Percentiles rank a stretch among this genome's conserved stretches.
Evolutionary conservation across 2,113 vertebrate species (phyloP).

Genomic region (Varanus salvator): DNA sequence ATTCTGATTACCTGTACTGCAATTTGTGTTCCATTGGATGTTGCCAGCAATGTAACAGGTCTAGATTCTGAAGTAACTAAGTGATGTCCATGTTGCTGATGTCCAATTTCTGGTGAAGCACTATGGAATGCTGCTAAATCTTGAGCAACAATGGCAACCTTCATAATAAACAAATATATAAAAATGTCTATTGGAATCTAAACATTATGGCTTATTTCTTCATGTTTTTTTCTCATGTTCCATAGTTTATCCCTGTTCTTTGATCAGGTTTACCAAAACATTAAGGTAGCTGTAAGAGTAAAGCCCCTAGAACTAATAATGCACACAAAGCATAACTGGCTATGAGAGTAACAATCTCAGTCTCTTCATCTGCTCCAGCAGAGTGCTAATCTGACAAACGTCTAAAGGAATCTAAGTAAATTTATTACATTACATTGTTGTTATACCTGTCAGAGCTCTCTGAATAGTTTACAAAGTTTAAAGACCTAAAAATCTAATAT

Average conservation of each 20-base stretch:
- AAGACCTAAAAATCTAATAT: no score
- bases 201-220: neutral
- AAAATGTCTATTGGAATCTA: neutral
- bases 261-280: neutral
- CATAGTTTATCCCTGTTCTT: neutral
- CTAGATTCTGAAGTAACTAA: constrained; percentile 85
- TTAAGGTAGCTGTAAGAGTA: neutral
- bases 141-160: constrained; percentile 99
- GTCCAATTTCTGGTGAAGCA: constrained; percentile 87
- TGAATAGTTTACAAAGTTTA: no score
- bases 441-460: no score
- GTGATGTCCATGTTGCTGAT: constrained; percentile 89
- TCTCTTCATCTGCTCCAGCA: neutral
- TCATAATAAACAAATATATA: constrained; percentile 66
- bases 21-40: constrained; percentile 98
- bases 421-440: no score
- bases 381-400: neutral
- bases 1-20: constrained; percentile 90
- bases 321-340: no score
- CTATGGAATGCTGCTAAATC: constrained; percentile 93
- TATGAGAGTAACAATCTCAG: no score
- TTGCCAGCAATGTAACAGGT: constrained; percentile 94
- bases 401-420: neutral
- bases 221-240: neutral
- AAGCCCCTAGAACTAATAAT: neutral